Evolutionary conservation across 2,113 vertebrate species (phyloP).

Genomic region (Vimba vimba): DNA sequence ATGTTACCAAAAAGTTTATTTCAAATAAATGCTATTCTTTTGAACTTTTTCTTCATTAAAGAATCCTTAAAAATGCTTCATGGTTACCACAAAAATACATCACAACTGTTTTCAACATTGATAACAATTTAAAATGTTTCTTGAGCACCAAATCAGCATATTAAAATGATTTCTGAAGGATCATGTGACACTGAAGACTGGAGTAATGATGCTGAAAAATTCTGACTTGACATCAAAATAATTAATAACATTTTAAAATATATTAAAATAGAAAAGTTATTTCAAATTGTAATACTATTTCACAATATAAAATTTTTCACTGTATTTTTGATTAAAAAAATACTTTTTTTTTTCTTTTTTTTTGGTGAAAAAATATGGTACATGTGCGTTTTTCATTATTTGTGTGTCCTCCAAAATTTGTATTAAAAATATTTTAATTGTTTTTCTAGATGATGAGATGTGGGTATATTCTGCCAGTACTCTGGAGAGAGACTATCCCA

Average conservation of each 20-base stretch:
- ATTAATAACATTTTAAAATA: background rate
- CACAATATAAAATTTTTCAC: background rate
- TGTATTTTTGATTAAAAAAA: background rate
- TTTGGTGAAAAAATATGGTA: background rate
- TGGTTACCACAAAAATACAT: background rate
- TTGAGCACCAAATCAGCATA: background rate
- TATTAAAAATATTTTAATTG: background rate
- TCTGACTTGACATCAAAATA: background rate
- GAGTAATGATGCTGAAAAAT: background rate
- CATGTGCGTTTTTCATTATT: background rate
- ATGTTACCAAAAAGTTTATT: no score
- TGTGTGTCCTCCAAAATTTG: background rate
- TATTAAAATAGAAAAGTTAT: background rate
- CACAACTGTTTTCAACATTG: background rate
- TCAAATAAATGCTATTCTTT: no score
- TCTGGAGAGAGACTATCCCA: conserved; percentile 90
- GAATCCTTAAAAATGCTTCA: background rate
- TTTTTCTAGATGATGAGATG: conserved; percentile 85
- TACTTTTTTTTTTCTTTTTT: no score
- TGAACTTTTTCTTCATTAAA: background rate
- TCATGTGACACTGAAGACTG: background rate
- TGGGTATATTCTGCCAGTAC: conserved; percentile 91
- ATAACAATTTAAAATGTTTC: background rate
- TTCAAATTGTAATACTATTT: background rate
- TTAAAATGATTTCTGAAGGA: background rate